A percentile compares a stretch with the other conserved stretches of the same genome.
Evolutionary conservation across 2,888 invertebrate species (phyloP).

Genomic region (Oxyteleia sp.): DNA sequence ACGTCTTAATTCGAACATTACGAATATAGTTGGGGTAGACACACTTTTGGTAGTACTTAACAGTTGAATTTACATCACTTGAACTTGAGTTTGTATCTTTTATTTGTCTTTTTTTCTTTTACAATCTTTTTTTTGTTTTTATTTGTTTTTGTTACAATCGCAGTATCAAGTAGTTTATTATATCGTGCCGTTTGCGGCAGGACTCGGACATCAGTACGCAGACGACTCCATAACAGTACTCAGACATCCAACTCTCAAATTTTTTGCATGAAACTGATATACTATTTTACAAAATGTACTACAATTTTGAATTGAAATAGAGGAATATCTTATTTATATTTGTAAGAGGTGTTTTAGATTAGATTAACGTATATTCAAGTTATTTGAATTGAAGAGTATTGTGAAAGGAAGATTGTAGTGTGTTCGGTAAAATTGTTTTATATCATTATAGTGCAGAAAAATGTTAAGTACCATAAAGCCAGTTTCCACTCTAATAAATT

Average conservation of each 20-base stretch:
- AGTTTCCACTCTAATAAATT: constrained; percentile 47
- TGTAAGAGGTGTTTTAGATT: neutral
- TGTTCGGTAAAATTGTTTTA: constrained; percentile 60
- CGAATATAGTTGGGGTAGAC: constrained; percentile 64
- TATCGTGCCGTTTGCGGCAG: constrained; percentile 34
- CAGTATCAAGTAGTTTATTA: constrained; percentile 43
- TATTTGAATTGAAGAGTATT: neutral
- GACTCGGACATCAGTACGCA: constrained; percentile 67
- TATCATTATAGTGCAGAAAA: constrained; percentile 67
- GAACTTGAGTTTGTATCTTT: constrained; percentile 12
- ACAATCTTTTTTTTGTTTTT: constrained; percentile 4
- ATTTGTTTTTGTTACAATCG: constrained; percentile 23
- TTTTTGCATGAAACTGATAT: constrained; percentile 70
- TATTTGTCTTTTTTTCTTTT: constrained; percentile 23
- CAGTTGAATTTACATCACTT: constrained; percentile 42
- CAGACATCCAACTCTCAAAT: constrained; percentile 71
- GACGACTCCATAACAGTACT: constrained; percentile 68
- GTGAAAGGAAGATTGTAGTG: constrained; percentile 49
- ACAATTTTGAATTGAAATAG: constrained; percentile 46
- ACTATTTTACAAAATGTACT: constrained; percentile 61
- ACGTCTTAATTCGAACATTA: constrained; percentile 49
- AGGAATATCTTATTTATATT: neutral
- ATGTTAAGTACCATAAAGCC: constrained; percentile 66
- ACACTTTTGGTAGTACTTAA: constrained; percentile 52
- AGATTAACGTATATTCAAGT: neutral